These are phyloP conservation scores for Psettodes erumei DNA, from an alignment of 2,113 vertebrate species.

Conservation along the genomic window DNA sequence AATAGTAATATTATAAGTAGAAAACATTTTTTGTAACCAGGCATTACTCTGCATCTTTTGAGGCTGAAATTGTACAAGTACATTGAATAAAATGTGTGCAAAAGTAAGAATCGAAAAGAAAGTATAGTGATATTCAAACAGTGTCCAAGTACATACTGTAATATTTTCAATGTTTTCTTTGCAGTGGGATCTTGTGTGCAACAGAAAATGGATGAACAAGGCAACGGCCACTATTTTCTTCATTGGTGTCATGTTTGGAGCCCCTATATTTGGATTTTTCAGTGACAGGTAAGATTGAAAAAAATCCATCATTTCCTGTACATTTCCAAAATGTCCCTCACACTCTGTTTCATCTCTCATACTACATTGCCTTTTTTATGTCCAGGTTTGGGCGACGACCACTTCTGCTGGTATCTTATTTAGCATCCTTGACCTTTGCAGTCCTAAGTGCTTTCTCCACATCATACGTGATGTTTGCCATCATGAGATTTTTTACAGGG, in stretches of 20 bases:
- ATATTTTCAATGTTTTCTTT: constrained; percentile 19
- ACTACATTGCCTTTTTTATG: constrained; percentile 11
- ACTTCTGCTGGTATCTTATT: constrained; percentile 78
- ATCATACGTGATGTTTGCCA: constrained; percentile 77
- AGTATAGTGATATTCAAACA: not conserved
- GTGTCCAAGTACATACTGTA: not conserved
- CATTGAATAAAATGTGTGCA: not conserved
- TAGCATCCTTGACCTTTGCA: constrained; percentile 73
- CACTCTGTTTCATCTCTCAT: not conserved
- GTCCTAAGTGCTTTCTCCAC: constrained; percentile 77
- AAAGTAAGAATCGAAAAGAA: not conserved
- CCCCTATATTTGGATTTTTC: constrained; percentile 86
- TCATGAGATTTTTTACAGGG: constrained; percentile 82
- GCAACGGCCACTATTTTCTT: constrained; percentile 89
- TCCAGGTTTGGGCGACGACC: constrained; percentile 79
- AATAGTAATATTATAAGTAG: too few relatives aligned
- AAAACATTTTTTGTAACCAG: too few relatives aligned
- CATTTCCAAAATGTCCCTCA: not conserved
- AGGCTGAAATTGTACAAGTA: not conserved
- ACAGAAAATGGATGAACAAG: constrained; percentile 86
- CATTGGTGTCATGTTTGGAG: constrained; percentile 86
- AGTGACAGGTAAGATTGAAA: constrained; percentile 85
- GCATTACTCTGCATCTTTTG: too few relatives aligned
- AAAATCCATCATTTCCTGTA: too few relatives aligned
- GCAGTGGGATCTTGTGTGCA: constrained; percentile 93